A percentile compares a stretch with the other conserved stretches of the same genome.
Evolutionary conservation across 2,113 vertebrate species (phyloP).

Genomic region (Aepyceros melampus): DNA sequence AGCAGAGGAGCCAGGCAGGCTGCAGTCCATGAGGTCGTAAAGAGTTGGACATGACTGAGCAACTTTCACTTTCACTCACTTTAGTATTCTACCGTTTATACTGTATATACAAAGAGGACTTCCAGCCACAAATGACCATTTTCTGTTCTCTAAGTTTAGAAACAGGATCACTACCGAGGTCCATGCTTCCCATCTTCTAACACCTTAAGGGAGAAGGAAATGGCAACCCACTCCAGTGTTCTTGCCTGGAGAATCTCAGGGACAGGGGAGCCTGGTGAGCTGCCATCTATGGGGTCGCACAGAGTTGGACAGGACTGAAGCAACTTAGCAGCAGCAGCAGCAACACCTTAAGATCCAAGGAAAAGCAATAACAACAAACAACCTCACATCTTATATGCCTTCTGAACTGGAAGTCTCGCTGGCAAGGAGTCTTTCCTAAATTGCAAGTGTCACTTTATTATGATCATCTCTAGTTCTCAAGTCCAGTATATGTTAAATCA

Average conservation of each 20-base stretch:
- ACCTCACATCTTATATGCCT: not conserved
- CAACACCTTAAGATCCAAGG: not conserved
- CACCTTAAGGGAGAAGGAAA: too few relatives aligned
- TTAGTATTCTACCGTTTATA: not conserved
- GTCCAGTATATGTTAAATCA: accelerated
- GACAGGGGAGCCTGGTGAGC: too few relatives aligned
- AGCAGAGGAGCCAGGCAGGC: not conserved
- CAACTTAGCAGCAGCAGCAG: too few relatives aligned
- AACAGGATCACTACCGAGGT: not conserved
- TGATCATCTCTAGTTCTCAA: not conserved
- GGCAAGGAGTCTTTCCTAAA: not conserved
- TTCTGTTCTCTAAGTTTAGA: not conserved
- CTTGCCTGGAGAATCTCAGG: too few relatives aligned
- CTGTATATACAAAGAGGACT: not conserved
- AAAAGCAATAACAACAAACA: not conserved
- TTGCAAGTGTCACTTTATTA: not conserved
- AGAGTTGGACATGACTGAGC: not conserved
- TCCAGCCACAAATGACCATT: not conserved
- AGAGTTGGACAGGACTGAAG: too few relatives aligned
- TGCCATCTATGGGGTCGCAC: too few relatives aligned
- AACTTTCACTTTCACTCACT: not conserved
- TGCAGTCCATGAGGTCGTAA: not conserved
- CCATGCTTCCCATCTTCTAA: not conserved
- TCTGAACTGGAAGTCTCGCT: not conserved
- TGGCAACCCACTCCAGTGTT: too few relatives aligned